Percentiles rank a stretch among this genome's conserved stretches.
These are phyloP conservation scores for Tenualosa thibaudeaui DNA, from an alignment of 2,797 vertebrate genomes.

Conservation along the genomic window DNA sequence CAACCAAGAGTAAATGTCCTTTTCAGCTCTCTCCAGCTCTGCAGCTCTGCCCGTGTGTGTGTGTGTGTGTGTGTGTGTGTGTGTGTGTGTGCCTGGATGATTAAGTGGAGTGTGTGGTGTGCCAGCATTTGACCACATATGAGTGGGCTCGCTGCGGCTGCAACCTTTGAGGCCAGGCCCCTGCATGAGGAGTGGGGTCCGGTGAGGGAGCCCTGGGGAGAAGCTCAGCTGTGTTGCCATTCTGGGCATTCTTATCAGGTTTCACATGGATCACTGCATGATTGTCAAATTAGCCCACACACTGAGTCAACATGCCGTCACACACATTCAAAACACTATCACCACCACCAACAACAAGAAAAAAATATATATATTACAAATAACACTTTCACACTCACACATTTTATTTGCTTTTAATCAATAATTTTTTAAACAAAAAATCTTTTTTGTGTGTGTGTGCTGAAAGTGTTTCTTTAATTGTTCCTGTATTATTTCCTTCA, in stretches of 20 bases:
- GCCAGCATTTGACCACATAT: constrained; percentile 10
- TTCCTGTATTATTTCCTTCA: neutral
- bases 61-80: neutral
- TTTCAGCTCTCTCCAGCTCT: neutral
- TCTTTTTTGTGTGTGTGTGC: neutral
- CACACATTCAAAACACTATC: neutral
- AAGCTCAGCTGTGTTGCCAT: constrained; percentile 77
- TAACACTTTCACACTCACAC: neutral
- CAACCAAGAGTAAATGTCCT: neutral
- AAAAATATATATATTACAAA: neutral
- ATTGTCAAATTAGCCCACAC: constrained; percentile 53
- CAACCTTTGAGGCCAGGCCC: constrained; percentile 17
- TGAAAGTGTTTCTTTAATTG: neutral
- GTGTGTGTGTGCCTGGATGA: constrained; percentile 7
- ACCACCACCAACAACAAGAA: neutral
- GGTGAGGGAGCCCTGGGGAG: constrained; percentile 72
- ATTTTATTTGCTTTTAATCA: neutral
- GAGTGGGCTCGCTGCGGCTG: neutral
- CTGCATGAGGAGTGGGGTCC: constrained; percentile 45
- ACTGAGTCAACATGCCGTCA: constrained; percentile 24
- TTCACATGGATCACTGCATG: constrained; percentile 77
- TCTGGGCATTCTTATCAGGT: constrained; percentile 74
- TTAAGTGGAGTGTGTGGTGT: constrained; percentile 16
- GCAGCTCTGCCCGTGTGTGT: neutral
- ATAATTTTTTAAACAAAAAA: neutral